phyloP scores from a whole-genome alignment of 2,797 vertebrate species.

The Erithacus rubecula region DNA sequence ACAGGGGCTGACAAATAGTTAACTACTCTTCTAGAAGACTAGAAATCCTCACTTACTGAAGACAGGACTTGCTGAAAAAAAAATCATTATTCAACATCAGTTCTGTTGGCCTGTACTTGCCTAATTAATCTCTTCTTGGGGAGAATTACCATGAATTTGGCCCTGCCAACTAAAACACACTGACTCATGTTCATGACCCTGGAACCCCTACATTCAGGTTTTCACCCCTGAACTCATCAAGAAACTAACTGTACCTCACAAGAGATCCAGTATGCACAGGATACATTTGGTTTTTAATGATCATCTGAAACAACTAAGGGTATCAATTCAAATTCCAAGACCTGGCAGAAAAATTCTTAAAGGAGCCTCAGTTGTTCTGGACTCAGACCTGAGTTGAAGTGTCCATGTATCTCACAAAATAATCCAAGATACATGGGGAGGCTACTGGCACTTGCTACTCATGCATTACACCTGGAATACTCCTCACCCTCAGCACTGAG shows the following conservation, averaged over 20 bases:
- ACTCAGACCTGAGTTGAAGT: background rate
- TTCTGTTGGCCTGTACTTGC: background rate
- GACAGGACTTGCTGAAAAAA: background rate
- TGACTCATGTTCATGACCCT: background rate
- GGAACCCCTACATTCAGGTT: background rate
- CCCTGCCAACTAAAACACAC: background rate
- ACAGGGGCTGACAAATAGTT: background rate
- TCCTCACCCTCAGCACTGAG: background rate
- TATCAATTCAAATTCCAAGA: background rate
- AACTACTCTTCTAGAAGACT: background rate
- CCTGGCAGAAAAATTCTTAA: background rate
- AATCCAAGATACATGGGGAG: background rate
- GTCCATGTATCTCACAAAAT: rapidly evolving
- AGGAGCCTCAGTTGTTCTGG: background rate
- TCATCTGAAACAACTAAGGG: background rate
- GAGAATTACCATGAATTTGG: background rate
- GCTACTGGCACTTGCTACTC: background rate
- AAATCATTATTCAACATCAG: background rate
- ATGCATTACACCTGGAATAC: background rate
- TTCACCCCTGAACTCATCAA: background rate
- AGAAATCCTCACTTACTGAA: background rate
- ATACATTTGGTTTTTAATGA: background rate
- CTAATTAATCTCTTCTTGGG: background rate
- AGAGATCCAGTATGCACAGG: background rate
- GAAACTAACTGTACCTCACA: background rate